Evolutionary conservation across 2,797 vertebrate species (phyloP).

Genomic region (Capromys pilorides): DNA sequence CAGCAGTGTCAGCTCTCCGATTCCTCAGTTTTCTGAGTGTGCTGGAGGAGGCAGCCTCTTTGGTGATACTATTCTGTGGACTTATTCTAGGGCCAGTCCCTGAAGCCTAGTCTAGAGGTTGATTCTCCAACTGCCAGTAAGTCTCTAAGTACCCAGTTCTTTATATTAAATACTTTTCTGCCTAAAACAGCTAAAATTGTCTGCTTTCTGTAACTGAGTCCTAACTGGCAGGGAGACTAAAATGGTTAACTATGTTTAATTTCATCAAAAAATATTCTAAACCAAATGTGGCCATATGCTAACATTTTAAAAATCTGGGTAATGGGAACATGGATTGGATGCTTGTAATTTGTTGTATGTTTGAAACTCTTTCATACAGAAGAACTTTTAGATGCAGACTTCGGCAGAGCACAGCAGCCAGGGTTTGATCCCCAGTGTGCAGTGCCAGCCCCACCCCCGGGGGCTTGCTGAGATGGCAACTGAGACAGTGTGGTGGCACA

Average conservation of each 20-base stretch:
- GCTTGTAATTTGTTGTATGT: slow-evolving; percentile 30
- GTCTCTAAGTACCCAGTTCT: not conserved
- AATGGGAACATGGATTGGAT: not conserved
- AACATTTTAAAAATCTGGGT: slow-evolving; percentile 20
- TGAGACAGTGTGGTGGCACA: too few species aligned
- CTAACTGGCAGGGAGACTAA: not conserved
- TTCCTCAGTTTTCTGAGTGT: not conserved
- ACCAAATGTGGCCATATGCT: slow-evolving; percentile 2
- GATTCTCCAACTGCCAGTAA: not conserved
- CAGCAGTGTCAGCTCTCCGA: not conserved
- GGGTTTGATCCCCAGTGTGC: too few species aligned
- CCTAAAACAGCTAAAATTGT: not conserved
- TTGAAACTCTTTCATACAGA: slow-evolving; percentile 43
- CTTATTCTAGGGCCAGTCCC: not conserved
- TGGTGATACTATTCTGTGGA: not conserved
- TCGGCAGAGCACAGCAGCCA: too few species aligned
- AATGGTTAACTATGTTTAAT: not conserved
- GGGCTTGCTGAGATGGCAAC: too few species aligned
- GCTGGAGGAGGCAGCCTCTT: not conserved
- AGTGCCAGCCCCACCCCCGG: too few species aligned
- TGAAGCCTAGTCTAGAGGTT: not conserved
- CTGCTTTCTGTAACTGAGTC: not conserved
- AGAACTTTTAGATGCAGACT: not conserved
- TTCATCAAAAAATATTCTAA: slow-evolving; percentile 11
- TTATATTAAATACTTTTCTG: not conserved